A percentile compares a stretch with the other conserved stretches of the same genome.
These are phyloP conservation scores for Macroramphosus scolopax DNA, from an alignment of 2,797 vertebrate genomes.

Conservation along the genomic window DNA sequence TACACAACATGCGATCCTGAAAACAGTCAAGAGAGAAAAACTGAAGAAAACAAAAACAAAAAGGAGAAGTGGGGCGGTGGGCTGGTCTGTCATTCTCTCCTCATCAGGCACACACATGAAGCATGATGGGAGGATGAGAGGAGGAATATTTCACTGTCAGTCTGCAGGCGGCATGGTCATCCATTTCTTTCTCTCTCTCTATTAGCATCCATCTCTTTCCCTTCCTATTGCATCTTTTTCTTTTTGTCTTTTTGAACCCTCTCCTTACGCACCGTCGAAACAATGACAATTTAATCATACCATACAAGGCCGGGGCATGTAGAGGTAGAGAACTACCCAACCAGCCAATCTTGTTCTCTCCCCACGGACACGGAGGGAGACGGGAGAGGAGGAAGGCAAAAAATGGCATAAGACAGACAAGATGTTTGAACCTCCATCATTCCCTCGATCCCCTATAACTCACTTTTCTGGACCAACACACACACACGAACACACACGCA, in stretches of 20 bases:
- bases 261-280: constrained; percentile 73
- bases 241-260: constrained; percentile 40
- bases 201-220: constrained; percentile 35
- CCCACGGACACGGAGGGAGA: constrained; percentile 47
- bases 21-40: neutral
- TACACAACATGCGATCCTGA: neutral
- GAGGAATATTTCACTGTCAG: constrained; percentile 98
- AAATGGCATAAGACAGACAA: constrained; percentile 40
- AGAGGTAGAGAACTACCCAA: constrained; percentile 72
- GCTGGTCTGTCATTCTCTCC: constrained; percentile 74
- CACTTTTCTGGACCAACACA: constrained; percentile 15
- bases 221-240: constrained; percentile 34
- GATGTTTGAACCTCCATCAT: constrained; percentile 41
- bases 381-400: constrained; percentile 13
- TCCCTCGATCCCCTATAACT: constrained; percentile 39
- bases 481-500: constrained; percentile 12
- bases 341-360: constrained; percentile 59
- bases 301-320: constrained; percentile 79
- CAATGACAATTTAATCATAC: constrained; percentile 94
- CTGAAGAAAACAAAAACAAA: constrained; percentile 10
- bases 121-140: constrained; percentile 88
- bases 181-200: constrained; percentile 80
- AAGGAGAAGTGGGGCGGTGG: constrained; percentile 56
- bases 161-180: constrained; percentile 80
- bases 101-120: constrained; percentile 85